Evolutionary conservation across 2,888 invertebrate genomes (phyloP).

Genomic region (Euphydryas editha): DNA sequence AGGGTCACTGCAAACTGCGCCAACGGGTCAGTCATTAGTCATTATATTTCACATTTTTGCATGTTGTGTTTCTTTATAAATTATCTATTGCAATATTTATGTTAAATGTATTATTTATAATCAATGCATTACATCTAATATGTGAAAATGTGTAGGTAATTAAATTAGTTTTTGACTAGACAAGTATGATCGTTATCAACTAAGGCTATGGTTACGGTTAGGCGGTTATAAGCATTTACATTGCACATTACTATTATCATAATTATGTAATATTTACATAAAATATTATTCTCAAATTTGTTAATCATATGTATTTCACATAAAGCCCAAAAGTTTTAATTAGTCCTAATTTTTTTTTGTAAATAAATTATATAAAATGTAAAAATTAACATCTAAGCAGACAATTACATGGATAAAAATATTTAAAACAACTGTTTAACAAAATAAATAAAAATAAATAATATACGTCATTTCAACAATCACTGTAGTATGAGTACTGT

Average conservation of each 20-base stretch:
- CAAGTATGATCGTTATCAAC: conserved; percentile 20
- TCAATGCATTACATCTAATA: background rate
- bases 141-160: background rate
- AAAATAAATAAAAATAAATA: background rate
- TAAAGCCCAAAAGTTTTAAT: background rate
- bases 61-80: background rate
- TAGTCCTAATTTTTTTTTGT: background rate
- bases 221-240: conserved; percentile 44
- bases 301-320: conserved; percentile 1
- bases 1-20: too few species aligned
- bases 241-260: conserved; percentile 49
- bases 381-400: background rate
- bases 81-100: background rate
- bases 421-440: background rate
- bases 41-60: background rate
- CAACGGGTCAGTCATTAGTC: too few species aligned
- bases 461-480: background rate
- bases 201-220: conserved; percentile 34
- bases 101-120: background rate
- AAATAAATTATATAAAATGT: background rate
- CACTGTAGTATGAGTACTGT: conserved; percentile 3
- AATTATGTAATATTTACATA: conserved; percentile 23
- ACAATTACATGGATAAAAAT: background rate
- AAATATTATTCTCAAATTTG: background rate
- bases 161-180: conserved; percentile 24